phyloP scores from a whole-genome alignment of 2,888 invertebrate genomes.

The Epinotia demarniana region DNA sequence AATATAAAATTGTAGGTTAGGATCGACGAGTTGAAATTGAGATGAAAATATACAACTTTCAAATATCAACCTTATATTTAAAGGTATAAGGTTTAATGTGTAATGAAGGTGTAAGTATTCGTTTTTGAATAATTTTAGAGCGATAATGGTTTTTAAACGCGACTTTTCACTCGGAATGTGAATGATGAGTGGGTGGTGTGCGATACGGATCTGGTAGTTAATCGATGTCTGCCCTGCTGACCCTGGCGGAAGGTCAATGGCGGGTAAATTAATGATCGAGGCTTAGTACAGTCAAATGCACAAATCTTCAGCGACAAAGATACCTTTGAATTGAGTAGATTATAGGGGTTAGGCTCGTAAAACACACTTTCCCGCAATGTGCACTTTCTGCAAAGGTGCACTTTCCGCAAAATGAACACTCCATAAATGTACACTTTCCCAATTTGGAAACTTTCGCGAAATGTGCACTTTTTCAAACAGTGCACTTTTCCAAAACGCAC shows the following conservation, averaged over 20 bases:
- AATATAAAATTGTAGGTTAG: slow-evolving; percentile 18
- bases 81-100: background rate
- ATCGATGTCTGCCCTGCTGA: slow-evolving; percentile 10
- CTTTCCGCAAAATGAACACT: no score
- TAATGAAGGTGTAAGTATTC: background rate
- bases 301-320: background rate
- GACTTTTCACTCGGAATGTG: background rate
- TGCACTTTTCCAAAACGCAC: no score
- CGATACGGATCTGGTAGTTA: slow-evolving; percentile 13
- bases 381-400: no score
- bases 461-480: no score
- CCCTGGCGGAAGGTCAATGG: slow-evolving; percentile 16
- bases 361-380: no score
- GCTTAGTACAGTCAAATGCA: background rate
- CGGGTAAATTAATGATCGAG: background rate
- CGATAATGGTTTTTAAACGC: slow-evolving; percentile 16
- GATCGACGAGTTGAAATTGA: background rate
- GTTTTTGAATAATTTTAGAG: background rate
- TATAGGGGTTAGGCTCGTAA: no score
- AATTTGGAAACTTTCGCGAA: no score
- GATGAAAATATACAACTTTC: background rate
- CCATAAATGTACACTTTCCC: no score
- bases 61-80: background rate
- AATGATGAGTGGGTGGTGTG: background rate
- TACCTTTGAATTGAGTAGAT: no score